Evolutionary conservation across 2,113 vertebrate species (phyloP).

Genomic region (Sorex araneus): DNA sequence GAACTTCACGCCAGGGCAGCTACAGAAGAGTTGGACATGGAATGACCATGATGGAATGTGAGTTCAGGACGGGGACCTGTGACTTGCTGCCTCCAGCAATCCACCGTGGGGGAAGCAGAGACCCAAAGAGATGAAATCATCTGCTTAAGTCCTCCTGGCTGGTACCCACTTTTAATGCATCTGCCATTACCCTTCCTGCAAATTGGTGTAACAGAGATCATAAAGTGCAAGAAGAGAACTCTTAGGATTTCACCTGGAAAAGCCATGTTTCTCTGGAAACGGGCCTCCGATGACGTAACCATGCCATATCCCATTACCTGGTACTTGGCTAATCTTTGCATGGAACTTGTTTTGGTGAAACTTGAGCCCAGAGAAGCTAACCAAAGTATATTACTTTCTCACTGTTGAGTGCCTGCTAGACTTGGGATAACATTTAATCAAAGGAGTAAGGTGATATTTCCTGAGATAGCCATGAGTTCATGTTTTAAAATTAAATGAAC

Average conservation of each 20-base stretch:
- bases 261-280: slow-evolving; percentile 79
- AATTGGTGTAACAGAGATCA: background rate
- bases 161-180: background rate
- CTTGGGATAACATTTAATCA: slow-evolving; percentile 79
- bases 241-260: slow-evolving; percentile 72
- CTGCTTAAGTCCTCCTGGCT: background rate
- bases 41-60: background rate
- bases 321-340: slow-evolving; percentile 80
- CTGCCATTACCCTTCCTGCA: background rate
- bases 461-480: slow-evolving; percentile 81
- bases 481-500: slow-evolving; percentile 80
- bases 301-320: slow-evolving; percentile 76
- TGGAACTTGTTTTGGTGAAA: slow-evolving; percentile 85
- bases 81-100: background rate
- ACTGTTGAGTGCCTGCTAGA: slow-evolving; percentile 75
- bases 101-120: background rate
- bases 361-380: slow-evolving; percentile 77
- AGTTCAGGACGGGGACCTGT: background rate
- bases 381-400: slow-evolving; percentile 81
- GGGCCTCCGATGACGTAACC: slow-evolving; percentile 72
- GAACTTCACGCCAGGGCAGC: background rate
- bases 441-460: slow-evolving; percentile 85
- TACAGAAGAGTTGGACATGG: background rate
- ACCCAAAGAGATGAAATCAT: background rate
- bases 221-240: slow-evolving; percentile 37